These are phyloP conservation scores for Iguana delicatissima DNA, from an alignment of 2,797 vertebrate species.

Conservation along the genomic window DNA sequence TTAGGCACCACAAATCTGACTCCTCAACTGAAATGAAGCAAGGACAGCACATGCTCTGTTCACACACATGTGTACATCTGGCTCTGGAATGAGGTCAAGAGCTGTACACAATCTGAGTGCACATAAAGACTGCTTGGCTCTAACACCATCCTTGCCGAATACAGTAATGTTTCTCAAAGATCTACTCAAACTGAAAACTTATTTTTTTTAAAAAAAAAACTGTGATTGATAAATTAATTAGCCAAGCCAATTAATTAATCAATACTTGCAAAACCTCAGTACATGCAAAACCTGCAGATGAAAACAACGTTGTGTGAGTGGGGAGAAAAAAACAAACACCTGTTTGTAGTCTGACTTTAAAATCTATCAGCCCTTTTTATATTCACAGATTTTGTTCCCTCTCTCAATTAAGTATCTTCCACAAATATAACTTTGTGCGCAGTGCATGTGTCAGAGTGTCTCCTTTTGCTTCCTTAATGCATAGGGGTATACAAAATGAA, in stretches of 20 bases:
- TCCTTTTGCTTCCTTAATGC: slow-evolving; percentile 74
- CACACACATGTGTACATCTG: neutral
- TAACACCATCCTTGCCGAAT: neutral
- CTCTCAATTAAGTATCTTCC: slow-evolving; percentile 49
- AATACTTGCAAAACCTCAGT: neutral
- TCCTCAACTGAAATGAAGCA: neutral
- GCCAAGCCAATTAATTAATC: neutral
- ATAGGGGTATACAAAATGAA: slow-evolving; percentile 75
- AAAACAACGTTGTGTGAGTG: slow-evolving; percentile 50
- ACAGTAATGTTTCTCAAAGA: neutral
- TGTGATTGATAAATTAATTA: neutral
- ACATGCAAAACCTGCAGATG: slow-evolving; percentile 53
- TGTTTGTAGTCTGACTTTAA: slow-evolving; percentile 58
- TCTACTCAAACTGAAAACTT: neutral
- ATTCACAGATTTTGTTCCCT: slow-evolving; percentile 7
- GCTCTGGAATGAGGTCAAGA: neutral
- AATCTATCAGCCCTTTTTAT: neutral
- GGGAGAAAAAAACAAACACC: slow-evolving; percentile 46
- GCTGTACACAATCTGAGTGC: neutral
- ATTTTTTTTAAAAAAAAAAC: neutral
- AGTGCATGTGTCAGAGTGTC: slow-evolving; percentile 67
- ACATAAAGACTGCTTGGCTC: neutral
- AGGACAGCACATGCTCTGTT: neutral
- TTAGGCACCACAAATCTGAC: neutral
- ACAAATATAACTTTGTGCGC: slow-evolving; percentile 67